Evolutionary conservation across 2,797 vertebrate genomes (phyloP).

Genomic region (Podarcis lilfordi): DNA sequence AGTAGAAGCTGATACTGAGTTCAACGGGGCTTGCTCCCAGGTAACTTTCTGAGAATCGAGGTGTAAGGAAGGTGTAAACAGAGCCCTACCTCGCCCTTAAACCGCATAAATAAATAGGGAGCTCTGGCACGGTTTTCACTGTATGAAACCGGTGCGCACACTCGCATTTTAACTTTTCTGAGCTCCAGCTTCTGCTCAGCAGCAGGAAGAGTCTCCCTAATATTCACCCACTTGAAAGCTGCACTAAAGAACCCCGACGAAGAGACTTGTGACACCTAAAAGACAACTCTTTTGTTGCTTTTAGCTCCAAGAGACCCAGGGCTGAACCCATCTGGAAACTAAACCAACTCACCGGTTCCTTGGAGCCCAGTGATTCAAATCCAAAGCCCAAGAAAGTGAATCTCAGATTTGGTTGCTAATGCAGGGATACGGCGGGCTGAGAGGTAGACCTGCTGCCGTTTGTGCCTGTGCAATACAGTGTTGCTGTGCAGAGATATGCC

Average conservation of each 20-base stretch:
- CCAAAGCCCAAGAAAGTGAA: neutral
- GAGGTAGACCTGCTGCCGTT: neutral
- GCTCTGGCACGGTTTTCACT: no score
- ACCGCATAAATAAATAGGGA: neutral
- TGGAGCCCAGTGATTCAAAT: no score
- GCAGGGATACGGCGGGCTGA: neutral
- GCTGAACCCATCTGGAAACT: no score
- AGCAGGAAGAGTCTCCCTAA: conserved; percentile 31
- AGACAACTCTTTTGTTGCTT: no score
- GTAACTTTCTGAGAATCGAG: neutral
- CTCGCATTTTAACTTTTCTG: neutral
- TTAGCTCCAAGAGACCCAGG: no score
- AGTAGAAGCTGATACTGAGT: no score
- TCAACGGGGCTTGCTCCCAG: neutral
- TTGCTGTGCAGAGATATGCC: neutral
- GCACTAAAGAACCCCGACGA: no score
- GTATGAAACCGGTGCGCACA: neutral
- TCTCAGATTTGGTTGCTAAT: neutral
- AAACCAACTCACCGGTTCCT: neutral
- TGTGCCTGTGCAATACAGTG: no score
- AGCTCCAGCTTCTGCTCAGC: neutral
- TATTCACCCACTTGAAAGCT: conserved; percentile 7
- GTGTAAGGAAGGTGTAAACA: neutral
- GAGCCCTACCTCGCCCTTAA: no score
- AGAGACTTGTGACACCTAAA: no score